Evolutionary conservation across 2,113 vertebrate genomes (phyloP), one percentile per base, ranked within the genome.

Genomic region (Ardeotis arabs): DNA sequence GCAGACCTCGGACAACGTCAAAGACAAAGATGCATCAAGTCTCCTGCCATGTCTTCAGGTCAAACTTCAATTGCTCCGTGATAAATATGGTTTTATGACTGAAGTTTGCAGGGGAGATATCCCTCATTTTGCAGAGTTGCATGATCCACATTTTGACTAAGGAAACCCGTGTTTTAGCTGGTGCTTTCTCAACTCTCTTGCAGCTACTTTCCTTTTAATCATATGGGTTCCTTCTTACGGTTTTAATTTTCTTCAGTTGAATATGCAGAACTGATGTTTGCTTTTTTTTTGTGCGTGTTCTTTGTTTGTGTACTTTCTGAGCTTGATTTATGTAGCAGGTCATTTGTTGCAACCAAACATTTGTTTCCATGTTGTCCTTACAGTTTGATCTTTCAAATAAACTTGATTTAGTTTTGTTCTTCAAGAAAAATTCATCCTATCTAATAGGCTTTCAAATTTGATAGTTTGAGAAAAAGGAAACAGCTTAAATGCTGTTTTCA

Each of bases 361-460:
- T 91, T 83, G 73, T 95, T 95, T 95, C 82, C 66, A 2, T 76
- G 70, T 58, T 64, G 44, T 91, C 56, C 31, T 82, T 78, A 22
- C 18, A 60, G 68, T 75, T 67, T 77, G 66, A 92, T 92, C 55
- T 90, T 93, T 94, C 82, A 58, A 63, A 85, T 53, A 87, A 87
- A 95, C 47, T 90, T 7, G 10, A 33, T 84, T 90, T 72, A 49
- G 24, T 76, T 90, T 68, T 84, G 9, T 62, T 91, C 59, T 87
- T 96, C 78, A 69, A 62, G 69, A 86, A 94, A 88, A 81, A 62
- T 45, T 87, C 59, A 44, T 84, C 77, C 33, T 60, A 10, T 73
- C 28, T 76, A 84, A 73, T 56, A 75, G 50, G 49, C 45, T 89
- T 94, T 74, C 37, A 39, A 69, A 52, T 68, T 50, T 14, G 22